Evolutionary conservation across 2,113 vertebrate genomes (phyloP).

Genomic region (Ceyx margarethae): DNA sequence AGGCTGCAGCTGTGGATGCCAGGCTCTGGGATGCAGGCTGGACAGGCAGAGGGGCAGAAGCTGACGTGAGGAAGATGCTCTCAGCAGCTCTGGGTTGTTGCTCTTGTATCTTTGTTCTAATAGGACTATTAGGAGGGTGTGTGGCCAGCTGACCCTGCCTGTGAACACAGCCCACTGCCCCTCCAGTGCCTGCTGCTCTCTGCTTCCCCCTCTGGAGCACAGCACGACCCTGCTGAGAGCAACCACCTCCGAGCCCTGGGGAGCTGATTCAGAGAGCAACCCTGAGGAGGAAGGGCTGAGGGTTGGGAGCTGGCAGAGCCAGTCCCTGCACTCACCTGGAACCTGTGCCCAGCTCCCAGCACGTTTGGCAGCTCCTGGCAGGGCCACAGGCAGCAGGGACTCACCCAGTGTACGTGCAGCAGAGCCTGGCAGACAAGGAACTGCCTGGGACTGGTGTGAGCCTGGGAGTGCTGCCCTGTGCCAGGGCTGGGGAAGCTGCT

Average conservation of each 20-base stretch:
- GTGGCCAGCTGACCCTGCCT: conserved; percentile 18
- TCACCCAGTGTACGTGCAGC: background rate
- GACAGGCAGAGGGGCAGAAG: conserved; percentile 14
- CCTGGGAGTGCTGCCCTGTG: conserved; percentile 12
- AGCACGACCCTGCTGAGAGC: background rate
- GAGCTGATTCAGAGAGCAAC: background rate
- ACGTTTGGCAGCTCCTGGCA: conserved; percentile 8
- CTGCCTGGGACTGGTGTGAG: background rate
- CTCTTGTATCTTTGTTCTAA: background rate
- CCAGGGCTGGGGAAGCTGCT: conserved; percentile 18
- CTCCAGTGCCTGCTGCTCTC: conserved; percentile 24
- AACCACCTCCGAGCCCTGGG: background rate
- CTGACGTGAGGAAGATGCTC: background rate
- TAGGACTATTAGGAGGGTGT: conserved; percentile 39
- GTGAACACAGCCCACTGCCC: background rate
- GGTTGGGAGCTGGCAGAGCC: background rate
- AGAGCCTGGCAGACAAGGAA: background rate
- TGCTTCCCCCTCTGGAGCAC: background rate
- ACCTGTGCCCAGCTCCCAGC: background rate
- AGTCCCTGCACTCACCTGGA: conserved; percentile 31
- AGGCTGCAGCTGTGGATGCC: background rate
- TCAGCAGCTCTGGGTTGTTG: background rate
- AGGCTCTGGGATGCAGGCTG: background rate
- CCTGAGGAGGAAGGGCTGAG: background rate
- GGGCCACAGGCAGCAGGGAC: background rate